Base-by-base conservation (phyloP, 2,113 vertebrate species). In the Mus spicilegus region DNA sequence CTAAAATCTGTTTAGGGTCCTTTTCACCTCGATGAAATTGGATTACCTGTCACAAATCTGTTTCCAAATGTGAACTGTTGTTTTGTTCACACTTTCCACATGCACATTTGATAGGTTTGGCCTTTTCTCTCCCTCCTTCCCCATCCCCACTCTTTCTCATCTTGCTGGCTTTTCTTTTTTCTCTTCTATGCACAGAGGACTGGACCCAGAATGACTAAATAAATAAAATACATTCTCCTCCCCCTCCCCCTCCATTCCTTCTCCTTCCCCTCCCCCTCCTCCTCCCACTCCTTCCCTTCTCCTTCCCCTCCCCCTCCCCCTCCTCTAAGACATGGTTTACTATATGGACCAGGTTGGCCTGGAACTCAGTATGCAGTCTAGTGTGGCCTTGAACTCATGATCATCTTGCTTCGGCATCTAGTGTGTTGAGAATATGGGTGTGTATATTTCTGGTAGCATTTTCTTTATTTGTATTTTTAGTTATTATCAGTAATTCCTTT, bases 401-500 rank as follows among this genome's bases (percentile, higher is more conserved):
- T 49, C 20, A 17, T 67, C 42, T 22, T 78, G 10, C 26, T 58
- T 75, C n/a, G 33, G 9, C 8, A 63, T 51, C 61, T 36, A 49
- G 24, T 61, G 10, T n/a, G 4, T 63, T 90, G 89, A 26, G 11
- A 65, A 49, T 65, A 63, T 8, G 46, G 56, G 6, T 46, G 10
- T 63, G 28, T 63, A 19, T 26, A 28, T 75, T 20, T 3, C 14
- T 12, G 7, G 69, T 20, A 58, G 26, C 39, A 87, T 88, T 95
- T 95, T 95, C 14, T 89, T 89, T 39, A 46, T 93, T 81, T 81
- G n/a, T 78, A 49, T 67, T 49, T 67, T 49, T 49, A 36, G 39
- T 86, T 86, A 33, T 65, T 67, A 33, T 67, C 42, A 54, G 20
- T 85, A 86, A 42, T 76, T 58, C 11, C 3, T 89, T 39, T 80